Evolutionary conservation across 2,113 vertebrate genomes (phyloP).

Genomic region (Phyllopteryx taeniolatus): DNA sequence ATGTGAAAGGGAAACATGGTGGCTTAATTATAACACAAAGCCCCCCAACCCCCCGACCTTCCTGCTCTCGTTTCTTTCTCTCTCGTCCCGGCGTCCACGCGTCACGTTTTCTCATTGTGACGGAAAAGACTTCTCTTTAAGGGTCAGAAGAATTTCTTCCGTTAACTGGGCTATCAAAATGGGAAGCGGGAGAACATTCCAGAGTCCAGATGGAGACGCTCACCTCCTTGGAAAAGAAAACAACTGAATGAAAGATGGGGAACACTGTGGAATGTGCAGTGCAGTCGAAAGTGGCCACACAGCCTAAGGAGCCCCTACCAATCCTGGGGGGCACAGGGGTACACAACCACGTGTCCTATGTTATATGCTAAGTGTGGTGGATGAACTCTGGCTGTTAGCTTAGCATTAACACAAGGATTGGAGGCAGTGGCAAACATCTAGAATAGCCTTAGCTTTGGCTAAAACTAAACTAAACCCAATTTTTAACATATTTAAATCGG

Average conservation of each 20-base stretch:
- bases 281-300: background rate
- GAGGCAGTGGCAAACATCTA: background rate
- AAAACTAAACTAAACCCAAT: no score
- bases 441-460: background rate
- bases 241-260: background rate
- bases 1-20: constrained; percentile 61
- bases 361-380: constrained; percentile 36
- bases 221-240: constrained; percentile 6
- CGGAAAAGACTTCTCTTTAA: constrained; percentile 31
- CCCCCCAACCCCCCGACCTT: constrained; percentile 1
- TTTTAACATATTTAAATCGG: no score
- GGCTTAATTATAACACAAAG: constrained; percentile 39
- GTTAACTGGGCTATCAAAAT: constrained; percentile 53
- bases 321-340: background rate
- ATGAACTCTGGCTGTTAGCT: background rate
- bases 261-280: constrained; percentile 1
- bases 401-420: background rate
- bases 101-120: constrained; percentile 23
- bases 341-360: constrained; percentile 42
- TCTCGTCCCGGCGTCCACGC: background rate
- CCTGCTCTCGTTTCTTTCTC: background rate
- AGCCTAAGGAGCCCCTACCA: background rate
- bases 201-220: constrained; percentile 30
- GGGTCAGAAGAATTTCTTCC: constrained; percentile 49
- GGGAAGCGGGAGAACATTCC: constrained; percentile 40